Evolutionary conservation across 1,140 invertebrate genomes (phyloP).

Genomic region (Drosophila kurseongensis): DNA sequence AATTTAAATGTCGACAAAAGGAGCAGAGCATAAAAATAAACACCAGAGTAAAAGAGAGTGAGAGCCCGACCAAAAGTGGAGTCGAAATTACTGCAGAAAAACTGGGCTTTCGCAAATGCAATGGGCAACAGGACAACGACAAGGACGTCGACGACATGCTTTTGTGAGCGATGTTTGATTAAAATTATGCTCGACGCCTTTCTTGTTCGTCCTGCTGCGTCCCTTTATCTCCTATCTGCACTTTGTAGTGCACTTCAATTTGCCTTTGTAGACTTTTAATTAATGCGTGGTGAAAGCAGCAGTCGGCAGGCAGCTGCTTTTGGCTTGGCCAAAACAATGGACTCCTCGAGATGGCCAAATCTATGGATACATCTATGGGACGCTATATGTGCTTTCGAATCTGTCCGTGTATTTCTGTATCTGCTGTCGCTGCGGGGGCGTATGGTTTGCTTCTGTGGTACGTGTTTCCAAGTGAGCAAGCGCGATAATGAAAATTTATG

Average conservation of each 20-base stretch:
- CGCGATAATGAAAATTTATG: constrained; percentile 80
- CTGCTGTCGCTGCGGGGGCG: constrained; percentile 2
- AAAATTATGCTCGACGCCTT: constrained; percentile 69
- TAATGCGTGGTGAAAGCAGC: constrained; percentile 56
- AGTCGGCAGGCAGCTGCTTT: constrained; percentile 19
- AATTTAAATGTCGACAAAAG: constrained; percentile 82
- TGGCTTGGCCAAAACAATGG: constrained; percentile 24
- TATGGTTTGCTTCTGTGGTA: constrained; percentile 14
- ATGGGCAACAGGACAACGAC: constrained; percentile 4
- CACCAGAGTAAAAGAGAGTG: constrained; percentile 24
- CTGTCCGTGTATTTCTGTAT: constrained; percentile 14
- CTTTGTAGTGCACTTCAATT: constrained; percentile 67
- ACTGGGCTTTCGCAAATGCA: constrained; percentile 35
- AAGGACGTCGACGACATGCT: constrained; percentile 2
- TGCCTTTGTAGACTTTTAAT: constrained; percentile 72
- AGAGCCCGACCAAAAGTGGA: constrained; percentile 41
- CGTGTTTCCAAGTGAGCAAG: constrained; percentile 69
- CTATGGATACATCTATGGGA: constrained; percentile 26
- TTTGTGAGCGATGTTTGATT: constrained; percentile 74
- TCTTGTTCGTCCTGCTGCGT: constrained; percentile 3
- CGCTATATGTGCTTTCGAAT: not conserved
- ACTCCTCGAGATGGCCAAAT: constrained; percentile 7
- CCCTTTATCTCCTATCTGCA: constrained; percentile 31
- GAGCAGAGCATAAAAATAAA: constrained; percentile 74
- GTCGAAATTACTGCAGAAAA: constrained; percentile 36